Percentiles rank a stretch among this genome's conserved stretches.
phyloP scores from a whole-genome alignment of 2,113 vertebrate species.

The Psittacula cyanocephala region DNA sequence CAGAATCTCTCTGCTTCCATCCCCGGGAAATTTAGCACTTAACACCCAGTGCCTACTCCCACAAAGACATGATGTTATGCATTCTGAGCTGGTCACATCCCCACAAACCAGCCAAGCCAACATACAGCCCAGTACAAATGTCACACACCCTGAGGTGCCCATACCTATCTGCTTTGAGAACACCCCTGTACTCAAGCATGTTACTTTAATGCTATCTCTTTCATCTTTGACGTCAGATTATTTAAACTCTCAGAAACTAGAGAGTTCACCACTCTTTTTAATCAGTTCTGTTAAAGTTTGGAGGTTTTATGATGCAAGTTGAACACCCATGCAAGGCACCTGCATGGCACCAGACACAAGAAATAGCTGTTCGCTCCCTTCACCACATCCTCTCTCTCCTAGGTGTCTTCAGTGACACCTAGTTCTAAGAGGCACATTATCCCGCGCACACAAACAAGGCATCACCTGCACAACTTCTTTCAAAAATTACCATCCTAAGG shows the following conservation, averaged over 20 bases:
- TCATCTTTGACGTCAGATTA: background rate
- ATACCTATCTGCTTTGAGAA: accelerated
- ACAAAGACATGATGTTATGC: accelerated
- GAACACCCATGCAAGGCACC: background rate
- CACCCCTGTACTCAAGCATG: accelerated
- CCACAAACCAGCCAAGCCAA: background rate
- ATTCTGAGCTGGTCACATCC: background rate
- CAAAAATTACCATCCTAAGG: background rate
- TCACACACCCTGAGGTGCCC: accelerated
- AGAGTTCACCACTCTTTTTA: background rate
- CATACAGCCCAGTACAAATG: accelerated
- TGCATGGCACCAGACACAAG: background rate
- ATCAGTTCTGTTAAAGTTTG: conserved; percentile 1
- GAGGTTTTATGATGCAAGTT: background rate
- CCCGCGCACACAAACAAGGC: accelerated
- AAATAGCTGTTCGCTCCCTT: background rate
- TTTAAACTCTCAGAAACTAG: background rate
- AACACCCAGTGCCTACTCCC: background rate
- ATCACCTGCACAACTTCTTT: background rate
- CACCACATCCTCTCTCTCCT: background rate
- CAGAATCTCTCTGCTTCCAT: background rate
- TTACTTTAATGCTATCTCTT: background rate
- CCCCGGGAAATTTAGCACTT: background rate
- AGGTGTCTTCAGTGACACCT: background rate
- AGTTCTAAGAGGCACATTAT: background rate